Percentiles rank a stretch among this genome's conserved stretches.
phyloP scores from a whole-genome alignment of 2,113 vertebrate species.

The Ciconia boyciana region DNA sequence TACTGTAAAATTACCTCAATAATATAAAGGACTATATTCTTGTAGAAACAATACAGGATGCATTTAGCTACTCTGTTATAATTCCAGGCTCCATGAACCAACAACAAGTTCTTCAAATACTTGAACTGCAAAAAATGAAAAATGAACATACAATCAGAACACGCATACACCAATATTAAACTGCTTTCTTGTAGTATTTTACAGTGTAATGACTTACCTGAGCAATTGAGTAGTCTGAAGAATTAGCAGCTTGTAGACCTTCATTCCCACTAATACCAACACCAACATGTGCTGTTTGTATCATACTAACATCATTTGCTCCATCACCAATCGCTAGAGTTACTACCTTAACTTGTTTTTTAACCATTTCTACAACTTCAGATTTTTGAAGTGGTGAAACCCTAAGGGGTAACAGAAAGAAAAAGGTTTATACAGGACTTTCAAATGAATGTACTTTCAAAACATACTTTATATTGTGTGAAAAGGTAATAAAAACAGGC shows the following conservation, averaged over 20 bases:
- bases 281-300: conserved; percentile 95
- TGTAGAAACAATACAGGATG: conserved; percentile 99
- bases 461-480: background rate
- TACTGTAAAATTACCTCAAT: conserved; percentile 85
- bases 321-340: conserved; percentile 95
- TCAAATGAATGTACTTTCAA: background rate
- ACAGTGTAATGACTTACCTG: conserved; percentile 75
- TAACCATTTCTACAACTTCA: conserved; percentile 99
- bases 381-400: conserved; percentile 99
- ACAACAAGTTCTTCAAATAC: conserved; percentile 96
- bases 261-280: conserved; percentile 98
- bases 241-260: conserved; percentile 96
- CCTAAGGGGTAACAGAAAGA: conserved; percentile 66
- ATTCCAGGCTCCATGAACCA: conserved; percentile 98
- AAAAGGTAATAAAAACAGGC: background rate
- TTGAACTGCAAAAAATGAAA: conserved; percentile 86
- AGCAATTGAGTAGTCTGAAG: conserved; percentile 98
- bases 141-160: background rate
- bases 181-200: background rate
- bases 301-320: conserved; percentile 98
- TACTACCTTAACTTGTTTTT: conserved; percentile 96
- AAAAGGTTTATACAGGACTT: conserved; percentile 8
- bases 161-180: background rate
- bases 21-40: conserved; percentile 98
- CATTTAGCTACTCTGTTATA: conserved; percentile 98